These are phyloP conservation scores for Rotaria magnacalcarata DNA, from an alignment of 2,888 invertebrate genomes.

Conservation along the genomic window DNA sequence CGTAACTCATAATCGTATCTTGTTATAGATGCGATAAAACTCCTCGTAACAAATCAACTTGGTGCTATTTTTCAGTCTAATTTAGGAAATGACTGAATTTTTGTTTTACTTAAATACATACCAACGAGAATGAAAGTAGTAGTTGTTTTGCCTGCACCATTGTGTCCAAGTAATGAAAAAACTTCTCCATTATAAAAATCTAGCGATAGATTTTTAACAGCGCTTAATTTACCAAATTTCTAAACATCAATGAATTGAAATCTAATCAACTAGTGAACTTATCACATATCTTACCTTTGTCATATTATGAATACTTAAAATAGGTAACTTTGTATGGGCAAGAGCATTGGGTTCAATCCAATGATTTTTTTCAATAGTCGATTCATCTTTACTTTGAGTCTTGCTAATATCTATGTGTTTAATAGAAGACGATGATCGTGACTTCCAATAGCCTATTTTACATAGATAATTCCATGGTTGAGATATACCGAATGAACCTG, in stretches of 20 bases:
- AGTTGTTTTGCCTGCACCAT: constrained; percentile 30
- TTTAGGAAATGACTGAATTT: too few relatives aligned
- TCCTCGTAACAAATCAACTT: too few relatives aligned
- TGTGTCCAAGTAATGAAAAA: constrained; percentile 19
- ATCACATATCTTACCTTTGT: background rate
- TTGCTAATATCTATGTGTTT: too few relatives aligned
- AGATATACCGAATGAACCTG: constrained; percentile 55
- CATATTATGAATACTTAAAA: background rate
- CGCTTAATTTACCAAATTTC: background rate
- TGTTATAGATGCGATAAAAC: too few relatives aligned
- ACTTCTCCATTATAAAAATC: background rate
- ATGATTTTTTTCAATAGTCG: background rate
- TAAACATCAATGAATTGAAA: background rate
- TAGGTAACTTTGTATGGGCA: background rate
- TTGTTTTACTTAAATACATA: background rate
- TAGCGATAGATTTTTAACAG: background rate
- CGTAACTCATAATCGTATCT: too few relatives aligned
- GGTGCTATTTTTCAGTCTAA: too few relatives aligned
- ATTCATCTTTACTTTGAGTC: too few relatives aligned
- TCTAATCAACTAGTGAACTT: too few relatives aligned
- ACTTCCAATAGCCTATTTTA: background rate
- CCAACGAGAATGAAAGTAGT: constrained; percentile 6
- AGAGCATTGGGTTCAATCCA: background rate
- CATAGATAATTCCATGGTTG: constrained; percentile 57
- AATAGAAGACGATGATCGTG: background rate